Evolutionary conservation across 2,113 vertebrate species (phyloP).

Genomic region (Chauna torquata): DNA sequence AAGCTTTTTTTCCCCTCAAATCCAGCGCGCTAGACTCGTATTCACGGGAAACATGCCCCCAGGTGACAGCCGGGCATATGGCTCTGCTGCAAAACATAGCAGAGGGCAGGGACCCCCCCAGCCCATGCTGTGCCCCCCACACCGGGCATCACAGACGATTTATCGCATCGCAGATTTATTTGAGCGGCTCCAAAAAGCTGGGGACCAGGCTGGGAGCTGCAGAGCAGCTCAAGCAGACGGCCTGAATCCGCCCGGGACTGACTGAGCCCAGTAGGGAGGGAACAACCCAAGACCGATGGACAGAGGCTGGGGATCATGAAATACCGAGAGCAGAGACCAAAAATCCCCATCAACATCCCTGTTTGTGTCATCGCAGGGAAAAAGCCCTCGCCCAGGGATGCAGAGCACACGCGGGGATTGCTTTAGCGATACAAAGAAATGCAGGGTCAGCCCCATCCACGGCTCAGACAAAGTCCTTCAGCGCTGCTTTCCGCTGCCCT

Average conservation of each 20-base stretch:
- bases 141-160: rapidly evolving
- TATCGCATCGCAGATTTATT: not conserved
- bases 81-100: no score
- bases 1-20: not conserved
- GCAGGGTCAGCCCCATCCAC: no score
- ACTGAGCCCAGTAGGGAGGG: not conserved
- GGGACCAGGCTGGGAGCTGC: rapidly evolving
- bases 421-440: no score
- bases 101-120: no score
- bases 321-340: not conserved
- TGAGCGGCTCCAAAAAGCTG: not conserved
- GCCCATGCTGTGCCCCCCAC: not conserved
- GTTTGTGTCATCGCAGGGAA: not conserved
- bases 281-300: not conserved
- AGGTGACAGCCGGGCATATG: not conserved
- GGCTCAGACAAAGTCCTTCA: no score
- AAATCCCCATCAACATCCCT: not conserved
- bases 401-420: no score
- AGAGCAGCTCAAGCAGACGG: not conserved
- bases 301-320: not conserved
- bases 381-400: no score
- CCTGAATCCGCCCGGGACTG: not conserved
- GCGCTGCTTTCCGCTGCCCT: not conserved
- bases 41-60: not conserved
- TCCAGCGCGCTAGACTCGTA: no score